Evolutionary conservation across 2,888 invertebrate species (phyloP).

Genomic region (Orthosia gracilis): DNA sequence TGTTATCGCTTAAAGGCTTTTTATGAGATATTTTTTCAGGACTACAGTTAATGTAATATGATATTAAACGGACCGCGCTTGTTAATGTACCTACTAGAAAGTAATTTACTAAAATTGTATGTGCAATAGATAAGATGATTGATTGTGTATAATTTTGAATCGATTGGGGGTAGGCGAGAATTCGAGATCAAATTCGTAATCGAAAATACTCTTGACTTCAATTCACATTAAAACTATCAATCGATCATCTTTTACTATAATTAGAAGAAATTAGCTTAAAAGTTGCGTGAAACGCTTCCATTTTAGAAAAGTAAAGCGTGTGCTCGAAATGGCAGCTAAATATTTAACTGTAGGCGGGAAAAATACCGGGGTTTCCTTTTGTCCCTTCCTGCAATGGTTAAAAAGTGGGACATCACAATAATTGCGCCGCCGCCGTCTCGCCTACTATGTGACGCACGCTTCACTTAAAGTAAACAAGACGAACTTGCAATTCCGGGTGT

Average conservation of each 20-base stretch:
- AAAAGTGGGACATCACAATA: constrained; percentile 10
- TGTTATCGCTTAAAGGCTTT: constrained; percentile 59
- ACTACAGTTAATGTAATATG: constrained; percentile 24
- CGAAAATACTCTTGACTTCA: neutral
- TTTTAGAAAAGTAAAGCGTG: constrained; percentile 4
- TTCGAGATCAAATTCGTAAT: neutral
- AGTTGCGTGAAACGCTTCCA: constrained; percentile 33
- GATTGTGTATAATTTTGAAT: neutral
- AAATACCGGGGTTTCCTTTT: neutral
- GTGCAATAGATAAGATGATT: constrained; percentile 20
- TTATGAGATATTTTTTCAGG: constrained; percentile 49
- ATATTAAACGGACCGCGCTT: constrained; percentile 48
- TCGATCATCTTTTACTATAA: constrained; percentile 9
- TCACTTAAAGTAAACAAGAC: constrained; percentile 14
- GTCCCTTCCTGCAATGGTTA: constrained; percentile 14
- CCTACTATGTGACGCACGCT: constrained; percentile 11
- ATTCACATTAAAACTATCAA: neutral
- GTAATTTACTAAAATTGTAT: constrained; percentile 16
- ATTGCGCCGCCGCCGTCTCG: neutral
- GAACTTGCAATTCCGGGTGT: constrained; percentile 24
- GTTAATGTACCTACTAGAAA: constrained; percentile 20
- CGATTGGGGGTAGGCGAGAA: neutral
- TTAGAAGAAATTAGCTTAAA: constrained; percentile 6
- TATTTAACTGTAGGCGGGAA: neutral
- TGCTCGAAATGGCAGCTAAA: constrained; percentile 18